phyloP scores from a whole-genome alignment of 2,888 invertebrate genomes.

The Saturnia pavonia region DNA sequence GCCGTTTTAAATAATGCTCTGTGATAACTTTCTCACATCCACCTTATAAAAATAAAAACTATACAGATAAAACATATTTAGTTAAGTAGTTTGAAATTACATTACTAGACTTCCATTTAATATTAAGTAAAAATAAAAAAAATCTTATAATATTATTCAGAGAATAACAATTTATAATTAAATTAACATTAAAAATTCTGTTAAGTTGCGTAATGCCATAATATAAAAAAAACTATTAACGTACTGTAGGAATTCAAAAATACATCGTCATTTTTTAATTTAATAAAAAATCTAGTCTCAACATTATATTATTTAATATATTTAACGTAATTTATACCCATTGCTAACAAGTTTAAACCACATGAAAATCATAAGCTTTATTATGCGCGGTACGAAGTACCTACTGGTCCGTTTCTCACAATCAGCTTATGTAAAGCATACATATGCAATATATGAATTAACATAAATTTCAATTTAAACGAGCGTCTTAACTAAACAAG shows the following conservation, averaged over 20 bases:
- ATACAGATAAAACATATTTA: too few species aligned
- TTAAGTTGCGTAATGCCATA: too few species aligned
- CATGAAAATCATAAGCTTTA: neutral
- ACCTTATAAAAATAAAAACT: too few species aligned
- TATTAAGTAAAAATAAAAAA: too few species aligned
- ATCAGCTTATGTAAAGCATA: constrained; percentile 22
- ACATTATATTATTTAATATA: neutral
- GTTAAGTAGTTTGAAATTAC: too few species aligned
- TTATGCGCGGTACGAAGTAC: neutral
- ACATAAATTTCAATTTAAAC: constrained; percentile 34
- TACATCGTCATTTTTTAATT: neutral
- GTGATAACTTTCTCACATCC: too few species aligned
- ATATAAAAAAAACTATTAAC: too few species aligned
- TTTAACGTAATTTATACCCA: neutral
- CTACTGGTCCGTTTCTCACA: constrained; percentile 11
- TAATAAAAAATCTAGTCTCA: neutral
- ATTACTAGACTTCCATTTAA: too few species aligned
- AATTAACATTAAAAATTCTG: too few species aligned
- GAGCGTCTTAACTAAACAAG: constrained; percentile 18
- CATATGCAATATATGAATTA: constrained; percentile 31
- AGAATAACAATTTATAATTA: too few species aligned
- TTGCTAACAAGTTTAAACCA: neutral
- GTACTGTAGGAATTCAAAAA: neutral
- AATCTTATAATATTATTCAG: too few species aligned
- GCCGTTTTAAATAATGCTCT: neutral